Evolutionary conservation across 2,797 vertebrate species (phyloP), one percentile per base, ranked within the genome.

Genomic region (Mormyrops boulengeri): DNA sequence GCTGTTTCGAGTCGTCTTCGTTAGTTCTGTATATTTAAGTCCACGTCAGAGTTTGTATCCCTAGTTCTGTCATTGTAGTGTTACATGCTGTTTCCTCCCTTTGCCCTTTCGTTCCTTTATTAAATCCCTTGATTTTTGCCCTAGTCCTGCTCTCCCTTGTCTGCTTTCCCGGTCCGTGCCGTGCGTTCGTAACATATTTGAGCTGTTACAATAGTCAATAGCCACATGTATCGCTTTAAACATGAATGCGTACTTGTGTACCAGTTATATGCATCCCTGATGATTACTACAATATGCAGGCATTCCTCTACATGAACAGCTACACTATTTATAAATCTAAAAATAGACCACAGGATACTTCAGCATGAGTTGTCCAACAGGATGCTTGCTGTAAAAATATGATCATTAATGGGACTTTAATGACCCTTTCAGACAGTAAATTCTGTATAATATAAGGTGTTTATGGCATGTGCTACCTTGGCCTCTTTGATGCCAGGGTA

Each of bases 401-500:
- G 4, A 41, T 69, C 3, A 69, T 73, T 38, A 17, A 60, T 38
- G 5, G n/a, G 30, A n/a, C 57, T 88, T 11, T 44, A 49, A 62
- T 69, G 7, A 47, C 44, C 12, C 38, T 26, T 47, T n/a, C 38
- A 14, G 41, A 17, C 12, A 17, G 44, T 55, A 14, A 17, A 41
- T 88, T 50, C 69, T 44, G 14, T 12, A n/a, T 55, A 55, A 38
- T 53, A 0, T 30, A 22, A 44, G 53, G 38, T 88, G 49, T 17
- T 47, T 52, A 53, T 0, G 9, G 22, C 12, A 4, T 0, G 26
- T 3, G 91, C 91, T 90, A 99, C 97, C 95, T 99, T 99, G 84
- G 98, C 94, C 90, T 99, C 98, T 91, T 97, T 99, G 94, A 98
- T 96, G 52, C 98, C 97, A 2, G 97, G 97, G 73, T 97, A 98